Conservation (phyloP, 2,797 vertebrate species). For the Sebastes oblongus region DNA sequence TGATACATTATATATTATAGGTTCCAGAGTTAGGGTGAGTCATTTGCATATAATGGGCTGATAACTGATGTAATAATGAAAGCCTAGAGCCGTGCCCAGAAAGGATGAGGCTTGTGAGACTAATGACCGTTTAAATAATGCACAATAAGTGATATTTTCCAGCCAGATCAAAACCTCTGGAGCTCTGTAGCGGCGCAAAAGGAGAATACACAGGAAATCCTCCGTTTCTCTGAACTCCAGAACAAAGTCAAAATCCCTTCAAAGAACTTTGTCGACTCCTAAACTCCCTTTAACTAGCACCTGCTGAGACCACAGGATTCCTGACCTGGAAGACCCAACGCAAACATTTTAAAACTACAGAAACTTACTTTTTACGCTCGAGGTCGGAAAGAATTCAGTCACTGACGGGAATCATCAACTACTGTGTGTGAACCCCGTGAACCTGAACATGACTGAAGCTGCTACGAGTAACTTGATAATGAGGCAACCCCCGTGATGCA, state of each 20-base stretch:
- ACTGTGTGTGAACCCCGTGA: neutral
- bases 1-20: constrained; percentile 75
- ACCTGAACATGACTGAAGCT: neutral
- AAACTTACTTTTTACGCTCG: neutral
- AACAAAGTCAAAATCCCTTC: constrained; percentile 46
- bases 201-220: constrained; percentile 17
- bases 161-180: constrained; percentile 63
- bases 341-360: constrained; percentile 11
- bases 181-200: constrained; percentile 20
- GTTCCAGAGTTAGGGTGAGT: constrained; percentile 62
- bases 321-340: constrained; percentile 2
- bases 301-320: constrained; percentile 25
- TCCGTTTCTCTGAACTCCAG: constrained; percentile 23
- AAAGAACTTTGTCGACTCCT: constrained; percentile 33
- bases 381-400: neutral
- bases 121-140: constrained; percentile 79
- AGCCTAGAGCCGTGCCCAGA: constrained; percentile 56
- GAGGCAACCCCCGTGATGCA: neutral
- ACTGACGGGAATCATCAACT: neutral
- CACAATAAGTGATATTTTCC: constrained; percentile 67
- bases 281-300: constrained; percentile 27
- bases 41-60: constrained; percentile 76
- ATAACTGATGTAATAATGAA: constrained; percentile 79
- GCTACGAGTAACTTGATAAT: neutral
- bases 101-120: constrained; percentile 63